Evolutionary conservation across 1,140 invertebrate species (phyloP).

Genomic region (Drosophila micromelanica): DNA sequence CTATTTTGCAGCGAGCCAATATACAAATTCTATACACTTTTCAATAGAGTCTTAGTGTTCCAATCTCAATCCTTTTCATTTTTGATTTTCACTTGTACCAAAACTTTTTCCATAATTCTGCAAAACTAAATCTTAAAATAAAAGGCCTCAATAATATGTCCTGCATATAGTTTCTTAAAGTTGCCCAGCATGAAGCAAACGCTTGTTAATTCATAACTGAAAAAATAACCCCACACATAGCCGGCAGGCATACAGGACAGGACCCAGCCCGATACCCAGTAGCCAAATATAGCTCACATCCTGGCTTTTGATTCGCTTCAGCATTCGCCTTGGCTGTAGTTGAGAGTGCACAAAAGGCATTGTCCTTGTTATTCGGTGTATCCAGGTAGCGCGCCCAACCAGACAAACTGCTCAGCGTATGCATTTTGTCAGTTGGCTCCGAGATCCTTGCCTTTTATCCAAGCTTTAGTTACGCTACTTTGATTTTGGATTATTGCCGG

Average conservation of each 20-base stretch:
- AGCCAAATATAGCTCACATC: constrained; percentile 49
- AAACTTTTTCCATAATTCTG: too few relatives aligned
- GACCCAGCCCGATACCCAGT: neutral
- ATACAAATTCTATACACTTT: too few relatives aligned
- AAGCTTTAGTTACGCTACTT: constrained; percentile 79
- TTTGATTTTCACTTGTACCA: too few relatives aligned
- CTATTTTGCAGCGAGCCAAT: too few relatives aligned
- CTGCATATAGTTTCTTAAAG: constrained; percentile 8
- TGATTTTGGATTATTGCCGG: constrained; percentile 60
- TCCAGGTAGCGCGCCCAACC: constrained; percentile 54
- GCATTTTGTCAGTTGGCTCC: constrained; percentile 58
- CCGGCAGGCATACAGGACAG: constrained; percentile 20
- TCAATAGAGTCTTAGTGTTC: too few relatives aligned
- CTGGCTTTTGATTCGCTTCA: constrained; percentile 58
- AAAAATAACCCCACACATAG: constrained; percentile 15
- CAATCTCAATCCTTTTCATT: too few relatives aligned
- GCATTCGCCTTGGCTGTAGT: constrained; percentile 51
- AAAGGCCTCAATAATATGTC: too few relatives aligned
- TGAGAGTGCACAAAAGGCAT: constrained; percentile 52
- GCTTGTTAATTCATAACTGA: neutral
- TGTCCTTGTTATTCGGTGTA: constrained; percentile 34
- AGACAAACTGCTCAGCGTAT: constrained; percentile 26
- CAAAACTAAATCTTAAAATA: too few relatives aligned
- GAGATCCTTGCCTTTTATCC: constrained; percentile 41
- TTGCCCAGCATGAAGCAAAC: neutral